Evolutionary conservation across 92 coral and sea anemone species (phyloP), one percentile per base, ranked within the genome.

Genomic region (Montipora capitata): DNA sequence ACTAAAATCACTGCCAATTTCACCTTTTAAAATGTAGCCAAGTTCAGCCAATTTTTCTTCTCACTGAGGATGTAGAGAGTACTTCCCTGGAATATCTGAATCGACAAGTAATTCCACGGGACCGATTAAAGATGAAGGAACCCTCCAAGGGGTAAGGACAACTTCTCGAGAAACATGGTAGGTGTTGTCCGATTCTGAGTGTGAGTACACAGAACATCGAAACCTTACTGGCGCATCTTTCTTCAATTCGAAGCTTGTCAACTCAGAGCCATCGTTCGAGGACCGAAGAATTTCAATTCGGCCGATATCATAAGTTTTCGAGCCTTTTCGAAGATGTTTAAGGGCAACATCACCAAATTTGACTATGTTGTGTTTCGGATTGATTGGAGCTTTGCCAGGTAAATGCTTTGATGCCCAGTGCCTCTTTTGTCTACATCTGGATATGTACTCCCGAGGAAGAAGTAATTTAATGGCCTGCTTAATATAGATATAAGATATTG

Each of bases 361-460:
- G 41, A 79, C 27, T 20, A 0, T 71, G 85, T 91, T 77, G 74
- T 91, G 94, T 17, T 87, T 87, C 15, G 89, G 81, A 68, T 86
- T 72, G 14, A 91, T 67, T 1, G 91, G 91, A 2, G 85, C 89
- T 66, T 82, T 91, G 8, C 94, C 88, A 27, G 94, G 88, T 12
- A 81, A 87, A 64, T 86, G 64, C 64, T 86, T 91, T 3, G 90
- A 78, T 14, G 94, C 91, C 90, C 80, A 86, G 62, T 91, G 91
- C 81, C 94, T 65, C 75, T 80, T 79, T 70, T 89, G 87, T 57
- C 82, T 81, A 48, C 93, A 78, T 41, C 72, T 69, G 38, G 74
- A 58, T 43, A 88, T 67, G 73, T 61, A 81, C 75, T 81, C 87
- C 12, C 92, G 45, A 7, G 91, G 87, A 18, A 88, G 78, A 20